Evolutionary conservation across 1,140 invertebrate species (phyloP), one percentile per base, ranked within the genome.

Genomic region (Paramacrobiotus metropolitanus): DNA sequence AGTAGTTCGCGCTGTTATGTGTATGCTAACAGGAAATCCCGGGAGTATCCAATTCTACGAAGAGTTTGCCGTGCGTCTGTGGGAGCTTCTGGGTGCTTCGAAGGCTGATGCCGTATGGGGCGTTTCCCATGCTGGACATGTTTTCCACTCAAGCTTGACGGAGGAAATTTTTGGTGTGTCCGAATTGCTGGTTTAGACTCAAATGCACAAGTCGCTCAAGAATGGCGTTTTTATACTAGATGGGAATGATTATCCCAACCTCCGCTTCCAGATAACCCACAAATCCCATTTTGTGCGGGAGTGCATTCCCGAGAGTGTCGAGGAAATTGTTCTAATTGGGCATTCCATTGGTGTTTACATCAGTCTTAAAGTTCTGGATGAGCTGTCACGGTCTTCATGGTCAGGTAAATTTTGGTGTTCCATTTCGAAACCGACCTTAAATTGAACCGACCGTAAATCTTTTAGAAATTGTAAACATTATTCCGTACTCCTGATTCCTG

Each of bases 281-380:
- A 89, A 89, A 73, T 74, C 79, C 18, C 76, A 79, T 48, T 87
- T 89, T 70, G 80, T 89, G 44, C 74, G 79, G 62, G 76, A 81
- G 62, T 81, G 81, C 67, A 73, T 87, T 61, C 83, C 85, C 2
- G 65, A 73, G 34, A 74, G 82, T 70, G 76, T 78, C 0, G 78
- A 77, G 66, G 68, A 64, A 59, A 63, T 91, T 2, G 79, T 85
- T 71, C 66, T 88, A 0, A 77, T 90, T 65, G 86, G 83, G 1
- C 87, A 90, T 76, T 90, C 87, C 0, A 83, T 89, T 67, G 87
- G 87, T 1, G 76, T 79, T 64, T 86, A 86, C 77, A 82, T 88
- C 64, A 77, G 79, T 62, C 68, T 86, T n/a, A 80, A 88, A 65
- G 67, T n/a, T n/a, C n/a, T n/a, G n/a, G n/a, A n/a, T n/a, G n/a